Conservation (phyloP, 1,140 invertebrate species). For the Holcopasites calliopsidis region DNA sequence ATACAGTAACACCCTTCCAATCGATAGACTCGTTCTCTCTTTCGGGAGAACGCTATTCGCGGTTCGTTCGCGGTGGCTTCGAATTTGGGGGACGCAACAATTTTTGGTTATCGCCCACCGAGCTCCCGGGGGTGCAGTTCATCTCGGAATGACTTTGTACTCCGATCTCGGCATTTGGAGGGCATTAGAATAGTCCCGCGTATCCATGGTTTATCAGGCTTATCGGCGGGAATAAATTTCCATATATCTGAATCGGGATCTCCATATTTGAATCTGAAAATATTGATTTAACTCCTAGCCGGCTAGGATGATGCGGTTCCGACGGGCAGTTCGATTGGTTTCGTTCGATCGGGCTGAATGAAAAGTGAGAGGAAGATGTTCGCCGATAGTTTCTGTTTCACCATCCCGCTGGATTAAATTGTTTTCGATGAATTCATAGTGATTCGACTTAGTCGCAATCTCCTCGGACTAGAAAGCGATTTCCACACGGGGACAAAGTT, state of each 20-base stretch:
- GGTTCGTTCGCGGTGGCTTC: background rate
- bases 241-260: conserved; percentile 69
- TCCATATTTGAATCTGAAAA: conserved; percentile 70
- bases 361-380: conserved; percentile 45
- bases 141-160: conserved; percentile 61
- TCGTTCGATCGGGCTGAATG: conserved; percentile 18
- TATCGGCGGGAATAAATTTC: conserved; percentile 70
- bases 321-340: conserved; percentile 33
- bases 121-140: conserved; percentile 47
- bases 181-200: conserved; percentile 63
- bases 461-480: conserved; percentile 23
- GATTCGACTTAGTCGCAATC: conserved; percentile 44
- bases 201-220: conserved; percentile 70
- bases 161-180: conserved; percentile 49
- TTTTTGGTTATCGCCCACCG: conserved; percentile 33
- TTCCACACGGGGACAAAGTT: conserved; percentile 23
- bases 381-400: conserved; percentile 53
- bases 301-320: conserved; percentile 41
- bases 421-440: conserved; percentile 62
- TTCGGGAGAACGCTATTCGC: background rate
- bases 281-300: conserved; percentile 63
- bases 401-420: conserved; percentile 47
- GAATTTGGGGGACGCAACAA: background rate
- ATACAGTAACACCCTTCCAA: background rate
- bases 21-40: too few species aligned